A percentile compares a stretch with the other conserved stretches of the same genome.
These are phyloP conservation scores for Amia ocellicauda DNA, from an alignment of 2,113 vertebrate genomes.

Conservation along the genomic window DNA sequence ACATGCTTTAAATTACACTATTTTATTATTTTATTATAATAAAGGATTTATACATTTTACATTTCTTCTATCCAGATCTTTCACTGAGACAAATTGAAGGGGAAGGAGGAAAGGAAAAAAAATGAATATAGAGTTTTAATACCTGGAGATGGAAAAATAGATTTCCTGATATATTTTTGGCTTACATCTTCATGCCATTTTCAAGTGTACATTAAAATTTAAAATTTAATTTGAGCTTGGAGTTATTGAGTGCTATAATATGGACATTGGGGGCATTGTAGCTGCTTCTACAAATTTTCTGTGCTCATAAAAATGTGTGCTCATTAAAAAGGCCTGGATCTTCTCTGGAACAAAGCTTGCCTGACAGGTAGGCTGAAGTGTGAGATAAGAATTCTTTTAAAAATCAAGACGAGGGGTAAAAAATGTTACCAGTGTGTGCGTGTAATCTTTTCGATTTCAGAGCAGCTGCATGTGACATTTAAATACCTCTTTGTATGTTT, in stretches of 20 bases:
- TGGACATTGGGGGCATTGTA: neutral
- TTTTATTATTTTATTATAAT: slow-evolving; percentile 25
- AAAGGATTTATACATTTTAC: slow-evolving; percentile 21
- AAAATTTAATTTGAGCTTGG: slow-evolving; percentile 27
- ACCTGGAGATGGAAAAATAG: slow-evolving; percentile 21
- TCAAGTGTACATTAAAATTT: slow-evolving; percentile 34
- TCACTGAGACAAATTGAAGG: slow-evolving; percentile 10
- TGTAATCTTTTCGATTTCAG: neutral
- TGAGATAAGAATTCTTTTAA: neutral
- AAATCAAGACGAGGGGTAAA: too few relatives aligned
- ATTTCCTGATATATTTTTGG: slow-evolving; percentile 33
- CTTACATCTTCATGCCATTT: slow-evolving; percentile 29
- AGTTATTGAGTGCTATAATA: neutral
- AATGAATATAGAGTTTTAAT: slow-evolving; percentile 21
- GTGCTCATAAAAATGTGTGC: neutral
- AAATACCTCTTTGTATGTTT: too few relatives aligned
- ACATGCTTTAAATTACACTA: slow-evolving; percentile 33
- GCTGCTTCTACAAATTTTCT: neutral
- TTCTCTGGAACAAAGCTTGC: neutral
- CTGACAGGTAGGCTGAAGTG: neutral
- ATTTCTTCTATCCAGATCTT: slow-evolving; percentile 12
- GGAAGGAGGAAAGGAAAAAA: slow-evolving; percentile 2
- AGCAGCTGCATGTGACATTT: neutral
- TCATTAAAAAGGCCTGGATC: neutral
- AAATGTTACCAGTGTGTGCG: neutral